Evolutionary conservation across 1,140 invertebrate genomes (phyloP), one percentile per base, ranked within the genome.

Genomic region (Panagrolaimus sp.): DNA sequence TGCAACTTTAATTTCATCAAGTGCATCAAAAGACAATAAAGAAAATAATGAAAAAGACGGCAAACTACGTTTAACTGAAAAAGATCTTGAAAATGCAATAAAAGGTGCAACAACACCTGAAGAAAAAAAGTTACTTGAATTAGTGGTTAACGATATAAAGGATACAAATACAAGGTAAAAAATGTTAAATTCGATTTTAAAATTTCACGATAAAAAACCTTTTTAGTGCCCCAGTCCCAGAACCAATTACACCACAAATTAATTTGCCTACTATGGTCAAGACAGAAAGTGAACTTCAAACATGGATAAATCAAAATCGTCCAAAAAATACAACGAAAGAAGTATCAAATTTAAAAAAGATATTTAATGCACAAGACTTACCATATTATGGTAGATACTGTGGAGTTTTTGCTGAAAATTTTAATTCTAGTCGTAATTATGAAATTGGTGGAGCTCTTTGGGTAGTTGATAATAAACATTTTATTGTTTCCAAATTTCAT

Each of bases 241-340:
- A 25, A 9, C 38, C 20, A 14, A 16, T 16, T 71, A 66, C 25
- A 23, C 8, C 38, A 43, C 42, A 46, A 68, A 53, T 9, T 7
- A 45, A 65, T 69, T 70, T 53, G 23, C 62, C 74, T 46, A 72
- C 57, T 38, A 23, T 71, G 47, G 66, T 61, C 43, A 65, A 63
- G 65, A 68, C 69, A 66, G 77, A 65, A 64, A 75, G 66, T 67
- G 73, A 68, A 70, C 71, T 83, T 16, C 72, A 81, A 48, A 78
- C 83, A 53, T 81, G 79, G 79, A 81, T 81, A 42, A 71, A 80
- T 57, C 79, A 83, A 57, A 81, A 81, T 44, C 69, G 79, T 48
- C 79, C 79, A 9, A 44, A 65, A 11, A 63, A 31, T 23, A 43
- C 14, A 63, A 20, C 27, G 38, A 51, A 70, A 45, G 23, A 66